Evolutionary conservation across 2,888 invertebrate species (phyloP).

Genomic region (Habroteleia sp.): DNA sequence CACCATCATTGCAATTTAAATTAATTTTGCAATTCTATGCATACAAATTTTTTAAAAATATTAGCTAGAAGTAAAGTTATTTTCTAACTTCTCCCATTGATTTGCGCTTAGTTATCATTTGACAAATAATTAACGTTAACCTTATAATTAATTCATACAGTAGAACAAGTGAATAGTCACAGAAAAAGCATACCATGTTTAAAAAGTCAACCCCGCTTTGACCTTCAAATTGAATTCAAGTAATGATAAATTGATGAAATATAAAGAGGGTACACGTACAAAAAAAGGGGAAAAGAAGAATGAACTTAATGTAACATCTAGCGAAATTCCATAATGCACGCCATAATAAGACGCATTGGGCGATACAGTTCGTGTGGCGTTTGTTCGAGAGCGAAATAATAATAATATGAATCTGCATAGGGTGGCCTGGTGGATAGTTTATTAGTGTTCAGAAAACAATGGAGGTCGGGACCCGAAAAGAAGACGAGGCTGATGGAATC

Average conservation of each 20-base stretch:
- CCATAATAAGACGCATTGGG: conserved; percentile 66
- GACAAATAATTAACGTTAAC: too few species aligned
- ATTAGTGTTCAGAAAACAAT: conserved; percentile 79
- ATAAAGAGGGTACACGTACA: conserved; percentile 12
- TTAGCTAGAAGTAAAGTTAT: too few species aligned
- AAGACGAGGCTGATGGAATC: conserved; percentile 68
- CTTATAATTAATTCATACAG: too few species aligned
- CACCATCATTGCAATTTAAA: too few species aligned
- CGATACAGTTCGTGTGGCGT: conserved; percentile 64
- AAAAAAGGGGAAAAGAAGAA: conserved; percentile 1
- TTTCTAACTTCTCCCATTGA: too few species aligned
- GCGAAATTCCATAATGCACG: conserved; percentile 74
- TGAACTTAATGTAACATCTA: conserved; percentile 21
- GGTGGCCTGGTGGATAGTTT: conserved; percentile 79
- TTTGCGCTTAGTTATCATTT: too few species aligned
- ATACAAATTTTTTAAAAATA: too few species aligned
- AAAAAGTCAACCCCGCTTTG: too few species aligned
- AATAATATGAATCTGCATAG: conserved; percentile 74
- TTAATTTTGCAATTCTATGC: too few species aligned
- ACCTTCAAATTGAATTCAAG: conserved; percentile 41
- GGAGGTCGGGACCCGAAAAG: conserved; percentile 80
- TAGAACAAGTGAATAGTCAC: too few species aligned
- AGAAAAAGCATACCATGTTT: too few species aligned
- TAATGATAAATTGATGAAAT: conserved; percentile 55
- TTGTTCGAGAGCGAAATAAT: conserved; percentile 73